phyloP scores from a whole-genome alignment of 2,888 invertebrate genomes.

The Hirtodrosophila duncani region DNA sequence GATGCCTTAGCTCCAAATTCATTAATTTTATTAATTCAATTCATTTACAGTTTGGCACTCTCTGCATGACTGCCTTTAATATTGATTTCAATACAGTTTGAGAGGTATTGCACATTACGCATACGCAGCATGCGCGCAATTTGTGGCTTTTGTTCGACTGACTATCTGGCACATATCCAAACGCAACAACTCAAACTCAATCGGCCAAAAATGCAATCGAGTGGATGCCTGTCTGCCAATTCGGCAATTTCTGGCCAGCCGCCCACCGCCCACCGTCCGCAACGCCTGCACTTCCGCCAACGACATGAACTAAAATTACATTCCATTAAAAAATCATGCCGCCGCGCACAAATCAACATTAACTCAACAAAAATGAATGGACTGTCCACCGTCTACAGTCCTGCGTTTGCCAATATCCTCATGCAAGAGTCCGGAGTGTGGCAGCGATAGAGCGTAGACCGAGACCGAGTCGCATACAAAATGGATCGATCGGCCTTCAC shows the following conservation, averaged over 20 bases:
- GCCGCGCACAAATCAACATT: constrained; percentile 62
- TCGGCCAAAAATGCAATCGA: constrained; percentile 56
- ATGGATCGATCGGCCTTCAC: constrained; percentile 65
- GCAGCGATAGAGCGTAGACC: not conserved
- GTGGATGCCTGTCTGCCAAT: constrained; percentile 35
- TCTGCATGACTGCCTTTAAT: constrained; percentile 1
- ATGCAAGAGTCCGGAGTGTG: constrained; percentile 4
- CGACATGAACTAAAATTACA: constrained; percentile 50
- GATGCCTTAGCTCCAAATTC: not conserved
- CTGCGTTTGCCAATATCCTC: constrained; percentile 43
- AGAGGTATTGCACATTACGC: constrained; percentile 34
- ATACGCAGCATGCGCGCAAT: constrained; percentile 43
- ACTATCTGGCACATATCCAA: constrained; percentile 58
- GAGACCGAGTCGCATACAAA: constrained; percentile 17
- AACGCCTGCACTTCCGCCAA: constrained; percentile 5
- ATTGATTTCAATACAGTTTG: constrained; percentile 8
- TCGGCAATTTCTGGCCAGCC: too few species aligned
- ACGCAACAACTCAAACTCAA: too few species aligned
- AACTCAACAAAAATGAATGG: constrained; percentile 70
- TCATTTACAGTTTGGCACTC: not conserved
- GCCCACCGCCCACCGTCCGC: not conserved
- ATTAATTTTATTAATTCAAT: not conserved
- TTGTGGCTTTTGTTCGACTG: constrained; percentile 2
- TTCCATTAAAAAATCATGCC: constrained; percentile 67
- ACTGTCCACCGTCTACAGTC: too few species aligned